Percentiles rank a stretch among this genome's conserved stretches.
Evolutionary conservation across 2,113 vertebrate species (phyloP).

Genomic region (Pteronura brasiliensis): DNA sequence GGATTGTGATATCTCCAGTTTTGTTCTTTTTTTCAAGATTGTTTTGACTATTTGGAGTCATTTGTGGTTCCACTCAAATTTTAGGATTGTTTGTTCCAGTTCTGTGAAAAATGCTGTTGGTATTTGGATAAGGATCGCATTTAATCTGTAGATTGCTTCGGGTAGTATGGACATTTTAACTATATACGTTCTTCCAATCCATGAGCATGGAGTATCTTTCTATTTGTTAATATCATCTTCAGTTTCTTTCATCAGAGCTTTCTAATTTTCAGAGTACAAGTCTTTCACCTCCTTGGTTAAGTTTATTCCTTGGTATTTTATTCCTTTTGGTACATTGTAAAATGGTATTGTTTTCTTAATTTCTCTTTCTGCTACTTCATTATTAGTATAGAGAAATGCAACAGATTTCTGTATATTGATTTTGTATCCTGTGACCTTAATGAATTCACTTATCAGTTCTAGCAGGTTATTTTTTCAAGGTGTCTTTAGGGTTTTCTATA

Average conservation of each 20-base stretch:
- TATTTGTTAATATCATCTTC: background rate
- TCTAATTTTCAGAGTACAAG: background rate
- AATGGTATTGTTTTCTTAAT: background rate
- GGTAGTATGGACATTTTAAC: background rate
- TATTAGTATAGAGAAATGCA: background rate
- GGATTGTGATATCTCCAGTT: too few relatives aligned
- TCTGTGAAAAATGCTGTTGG: too few relatives aligned
- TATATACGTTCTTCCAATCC: background rate
- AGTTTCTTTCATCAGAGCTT: background rate
- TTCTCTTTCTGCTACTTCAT: background rate
- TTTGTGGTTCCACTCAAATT: too few relatives aligned
- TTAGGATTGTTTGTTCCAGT: too few relatives aligned
- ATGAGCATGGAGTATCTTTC: background rate
- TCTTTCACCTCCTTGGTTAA: background rate
- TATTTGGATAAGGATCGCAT: background rate
- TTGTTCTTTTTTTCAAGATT: too few relatives aligned
- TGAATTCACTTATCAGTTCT: too few relatives aligned
- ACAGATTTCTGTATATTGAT: background rate
- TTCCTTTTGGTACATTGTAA: background rate
- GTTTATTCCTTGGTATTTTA: background rate
- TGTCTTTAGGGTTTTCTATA: too few relatives aligned
- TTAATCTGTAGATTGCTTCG: background rate
- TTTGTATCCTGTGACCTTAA: too few relatives aligned
- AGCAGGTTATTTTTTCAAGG: too few relatives aligned
- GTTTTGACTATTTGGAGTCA: too few relatives aligned